These are phyloP conservation scores for Oncorhynchus nerka DNA, from an alignment of 2,113 vertebrate species.

Conservation along the genomic window DNA sequence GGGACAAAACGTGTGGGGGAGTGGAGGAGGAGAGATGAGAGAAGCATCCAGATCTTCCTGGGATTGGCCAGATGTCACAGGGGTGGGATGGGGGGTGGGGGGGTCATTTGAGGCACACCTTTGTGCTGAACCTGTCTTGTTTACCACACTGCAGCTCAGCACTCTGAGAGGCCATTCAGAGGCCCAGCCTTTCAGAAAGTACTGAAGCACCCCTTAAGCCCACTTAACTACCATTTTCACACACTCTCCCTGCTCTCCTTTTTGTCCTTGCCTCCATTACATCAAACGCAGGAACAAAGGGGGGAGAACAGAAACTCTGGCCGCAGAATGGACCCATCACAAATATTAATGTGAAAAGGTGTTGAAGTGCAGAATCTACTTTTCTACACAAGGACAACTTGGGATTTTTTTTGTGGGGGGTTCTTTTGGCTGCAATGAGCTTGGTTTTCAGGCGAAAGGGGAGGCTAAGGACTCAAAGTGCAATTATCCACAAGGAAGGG, in stretches of 20 bases:
- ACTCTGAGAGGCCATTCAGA: conserved; percentile 88
- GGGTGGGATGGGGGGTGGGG: conserved; percentile 55
- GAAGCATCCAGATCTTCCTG: conserved; percentile 77
- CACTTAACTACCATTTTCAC: conserved; percentile 99
- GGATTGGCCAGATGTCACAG: conserved; percentile 96
- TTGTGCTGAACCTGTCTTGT: conserved; percentile 99
- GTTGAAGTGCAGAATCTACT: conserved; percentile 99
- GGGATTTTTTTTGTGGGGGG: conserved; percentile 89
- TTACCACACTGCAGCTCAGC: conserved; percentile 99
- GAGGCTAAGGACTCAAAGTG: conserved; percentile 86
- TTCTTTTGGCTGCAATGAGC: conserved; percentile 98
- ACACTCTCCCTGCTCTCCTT: conserved; percentile 99
- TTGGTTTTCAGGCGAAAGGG: conserved; percentile 97
- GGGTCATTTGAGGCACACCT: conserved; percentile 99
- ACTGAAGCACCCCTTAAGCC: conserved; percentile 99
- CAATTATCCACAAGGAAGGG: conserved; percentile 98
- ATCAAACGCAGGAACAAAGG: conserved; percentile 99
- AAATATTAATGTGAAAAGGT: conserved; percentile 99
- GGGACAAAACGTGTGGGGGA: conserved; percentile 57
- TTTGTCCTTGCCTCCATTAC: conserved; percentile 99
- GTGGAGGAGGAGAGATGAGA: conserved; percentile 39
- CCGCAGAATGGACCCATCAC: conserved; percentile 99
- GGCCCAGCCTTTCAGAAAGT: conserved; percentile 92
- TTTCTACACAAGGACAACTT: conserved; percentile 99
- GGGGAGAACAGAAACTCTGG: conserved; percentile 98